phyloP scores from a whole-genome alignment of 1,140 invertebrate genomes.

The Papilio helenus region DNA sequence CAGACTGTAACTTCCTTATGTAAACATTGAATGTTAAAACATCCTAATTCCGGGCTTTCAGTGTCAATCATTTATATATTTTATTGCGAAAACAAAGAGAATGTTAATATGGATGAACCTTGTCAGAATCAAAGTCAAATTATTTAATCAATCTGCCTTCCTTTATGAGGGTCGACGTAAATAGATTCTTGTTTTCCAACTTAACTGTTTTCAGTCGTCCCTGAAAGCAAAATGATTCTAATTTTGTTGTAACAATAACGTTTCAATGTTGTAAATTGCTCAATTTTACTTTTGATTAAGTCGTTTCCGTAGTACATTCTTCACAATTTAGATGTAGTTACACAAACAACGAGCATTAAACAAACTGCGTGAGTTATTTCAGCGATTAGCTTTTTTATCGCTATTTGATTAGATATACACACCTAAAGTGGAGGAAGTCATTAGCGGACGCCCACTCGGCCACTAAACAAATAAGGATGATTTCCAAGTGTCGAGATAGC shows the following conservation, averaged over 20 bases:
- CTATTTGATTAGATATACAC: conserved; percentile 27
- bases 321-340: conserved; percentile 4
- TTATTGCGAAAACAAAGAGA: neutral
- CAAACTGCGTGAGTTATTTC: conserved; percentile 15
- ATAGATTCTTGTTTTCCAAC: neutral
- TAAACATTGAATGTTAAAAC: conserved; percentile 11
- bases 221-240: neutral
- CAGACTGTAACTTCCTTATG: conserved; percentile 2
- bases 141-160: neutral
- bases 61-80: neutral
- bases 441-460: conserved; percentile 30
- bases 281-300: neutral
- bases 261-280: neutral
- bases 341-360: conserved; percentile 1
- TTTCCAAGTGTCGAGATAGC: conserved; percentile 28
- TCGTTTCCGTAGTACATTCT: neutral
- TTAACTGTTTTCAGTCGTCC: neutral
- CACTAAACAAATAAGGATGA: conserved; percentile 32
- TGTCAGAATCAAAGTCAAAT: neutral
- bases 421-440: conserved; percentile 31
- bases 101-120: neutral
- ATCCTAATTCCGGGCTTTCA: neutral
- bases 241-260: neutral
- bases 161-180: neutral
- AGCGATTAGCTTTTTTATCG: conserved; percentile 10